Conservation (phyloP, 2,888 invertebrate genomes). For the Dryadula phaetusa region DNA sequence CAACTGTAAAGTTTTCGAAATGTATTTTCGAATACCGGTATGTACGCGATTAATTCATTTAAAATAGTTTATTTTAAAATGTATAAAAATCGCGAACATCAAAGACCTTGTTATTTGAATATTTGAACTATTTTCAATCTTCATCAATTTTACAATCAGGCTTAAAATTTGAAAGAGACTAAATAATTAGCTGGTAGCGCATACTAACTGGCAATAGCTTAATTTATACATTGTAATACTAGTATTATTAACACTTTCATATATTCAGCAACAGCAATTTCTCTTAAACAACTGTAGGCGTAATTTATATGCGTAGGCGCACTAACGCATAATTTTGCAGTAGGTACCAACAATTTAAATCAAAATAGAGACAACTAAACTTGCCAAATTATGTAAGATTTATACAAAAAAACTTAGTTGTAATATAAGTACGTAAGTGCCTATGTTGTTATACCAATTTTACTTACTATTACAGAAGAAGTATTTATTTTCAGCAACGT, state of each 20-base stretch:
- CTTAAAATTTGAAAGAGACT: too few relatives aligned
- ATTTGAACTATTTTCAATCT: too few relatives aligned
- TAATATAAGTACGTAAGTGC: not conserved
- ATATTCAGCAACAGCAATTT: not conserved
- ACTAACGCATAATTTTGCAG: not conserved
- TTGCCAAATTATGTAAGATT: too few relatives aligned
- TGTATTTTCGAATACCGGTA: too few relatives aligned
- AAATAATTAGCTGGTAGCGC: not conserved
- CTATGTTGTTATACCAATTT: not conserved
- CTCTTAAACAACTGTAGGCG: not conserved
- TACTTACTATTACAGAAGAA: slow-evolving; percentile 79
- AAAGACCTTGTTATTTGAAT: too few relatives aligned
- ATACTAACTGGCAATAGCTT: not conserved
- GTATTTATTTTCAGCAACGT: slow-evolving; percentile 68
- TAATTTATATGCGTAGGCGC: slow-evolving; percentile 1
- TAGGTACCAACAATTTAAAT: too few relatives aligned
- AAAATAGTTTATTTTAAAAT: too few relatives aligned
- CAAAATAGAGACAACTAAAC: too few relatives aligned
- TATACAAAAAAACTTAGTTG: not conserved
- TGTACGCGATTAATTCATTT: too few relatives aligned
- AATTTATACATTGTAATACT: not conserved
- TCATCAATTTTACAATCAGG: too few relatives aligned
- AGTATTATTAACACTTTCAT: slow-evolving; percentile 6
- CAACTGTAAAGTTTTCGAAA: too few relatives aligned
- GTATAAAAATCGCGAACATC: too few relatives aligned